Percentiles rank a stretch among this genome's conserved stretches.
These are phyloP conservation scores for Diorhabda elongata DNA, from an alignment of 1,140 invertebrate species.

Conservation along the genomic window DNA sequence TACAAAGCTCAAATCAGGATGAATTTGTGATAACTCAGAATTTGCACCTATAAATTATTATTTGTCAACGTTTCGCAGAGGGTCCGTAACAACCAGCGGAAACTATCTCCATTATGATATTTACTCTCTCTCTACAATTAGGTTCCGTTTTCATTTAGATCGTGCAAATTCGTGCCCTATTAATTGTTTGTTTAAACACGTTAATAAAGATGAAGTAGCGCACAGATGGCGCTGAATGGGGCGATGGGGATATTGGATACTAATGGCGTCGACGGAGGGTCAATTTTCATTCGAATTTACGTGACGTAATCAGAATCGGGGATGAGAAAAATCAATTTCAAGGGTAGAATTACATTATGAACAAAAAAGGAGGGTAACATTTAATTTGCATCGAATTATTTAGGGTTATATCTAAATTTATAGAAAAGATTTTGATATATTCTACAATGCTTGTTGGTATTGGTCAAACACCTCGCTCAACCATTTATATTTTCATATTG, in stretches of 20 bases:
- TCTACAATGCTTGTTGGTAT: too few species aligned
- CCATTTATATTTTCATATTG: too few species aligned
- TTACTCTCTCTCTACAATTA: constrained; percentile 4
- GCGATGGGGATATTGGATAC: neutral
- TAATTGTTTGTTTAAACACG: constrained; percentile 13
- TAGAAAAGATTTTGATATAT: too few species aligned
- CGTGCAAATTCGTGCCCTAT: constrained; percentile 10
- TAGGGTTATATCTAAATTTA: too few species aligned
- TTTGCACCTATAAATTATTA: too few species aligned
- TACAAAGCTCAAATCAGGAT: too few species aligned
- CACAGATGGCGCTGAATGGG: neutral
- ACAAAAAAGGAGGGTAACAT: neutral
- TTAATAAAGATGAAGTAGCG: constrained; percentile 2
- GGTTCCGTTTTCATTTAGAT: constrained; percentile 15
- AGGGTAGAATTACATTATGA: neutral
- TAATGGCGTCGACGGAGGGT: neutral
- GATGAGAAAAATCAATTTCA: constrained; percentile 2
- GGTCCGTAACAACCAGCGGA: too few species aligned
- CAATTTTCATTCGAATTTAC: neutral
- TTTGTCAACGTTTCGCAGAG: too few species aligned
- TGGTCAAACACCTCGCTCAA: too few species aligned
- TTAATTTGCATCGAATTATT: too few species aligned
- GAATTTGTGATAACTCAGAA: too few species aligned
- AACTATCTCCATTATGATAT: too few species aligned
- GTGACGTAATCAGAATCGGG: neutral